Evolutionary conservation across 2,888 invertebrate genomes (phyloP).

Genomic region (Bruchidius siliquastri): DNA sequence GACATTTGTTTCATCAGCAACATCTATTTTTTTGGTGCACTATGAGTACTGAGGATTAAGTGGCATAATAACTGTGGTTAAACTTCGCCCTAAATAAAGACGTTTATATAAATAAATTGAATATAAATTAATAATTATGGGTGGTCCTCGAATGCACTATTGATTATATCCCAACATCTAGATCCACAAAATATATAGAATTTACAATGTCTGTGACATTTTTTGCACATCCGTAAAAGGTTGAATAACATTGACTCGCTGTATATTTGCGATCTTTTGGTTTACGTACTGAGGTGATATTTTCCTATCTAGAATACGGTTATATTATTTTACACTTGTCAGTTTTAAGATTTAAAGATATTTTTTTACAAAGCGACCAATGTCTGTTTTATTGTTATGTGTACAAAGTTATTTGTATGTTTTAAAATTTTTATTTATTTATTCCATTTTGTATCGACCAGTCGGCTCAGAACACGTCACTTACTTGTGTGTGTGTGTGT

Average conservation of each 20-base stretch:
- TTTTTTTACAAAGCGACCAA: slow-evolving; percentile 9
- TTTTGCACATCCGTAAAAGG: too few species aligned
- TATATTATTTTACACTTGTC: not conserved
- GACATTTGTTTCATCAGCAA: too few species aligned
- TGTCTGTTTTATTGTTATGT: slow-evolving; percentile 19
- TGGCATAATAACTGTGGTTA: too few species aligned
- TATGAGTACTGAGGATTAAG: too few species aligned
- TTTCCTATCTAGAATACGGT: not conserved
- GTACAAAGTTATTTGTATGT: slow-evolving; percentile 17
- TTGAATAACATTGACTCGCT: not conserved
- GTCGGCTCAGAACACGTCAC: not conserved
- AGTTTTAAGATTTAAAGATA: slow-evolving; percentile 17
- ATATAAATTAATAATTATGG: too few species aligned
- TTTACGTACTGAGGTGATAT: not conserved
- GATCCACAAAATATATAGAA: too few species aligned
- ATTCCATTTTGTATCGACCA: not conserved
- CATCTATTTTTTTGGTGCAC: too few species aligned
- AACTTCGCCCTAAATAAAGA: too few species aligned
- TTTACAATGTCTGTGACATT: too few species aligned
- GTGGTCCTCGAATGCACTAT: too few species aligned
- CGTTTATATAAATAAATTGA: too few species aligned
- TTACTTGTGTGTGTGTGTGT: not conserved
- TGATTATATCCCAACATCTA: too few species aligned
- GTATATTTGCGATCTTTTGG: not conserved
- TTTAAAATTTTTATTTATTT: slow-evolving; percentile 1